phyloP scores from a whole-genome alignment of 2,113 vertebrate species.

The Protomyctophum bolini region DNA sequence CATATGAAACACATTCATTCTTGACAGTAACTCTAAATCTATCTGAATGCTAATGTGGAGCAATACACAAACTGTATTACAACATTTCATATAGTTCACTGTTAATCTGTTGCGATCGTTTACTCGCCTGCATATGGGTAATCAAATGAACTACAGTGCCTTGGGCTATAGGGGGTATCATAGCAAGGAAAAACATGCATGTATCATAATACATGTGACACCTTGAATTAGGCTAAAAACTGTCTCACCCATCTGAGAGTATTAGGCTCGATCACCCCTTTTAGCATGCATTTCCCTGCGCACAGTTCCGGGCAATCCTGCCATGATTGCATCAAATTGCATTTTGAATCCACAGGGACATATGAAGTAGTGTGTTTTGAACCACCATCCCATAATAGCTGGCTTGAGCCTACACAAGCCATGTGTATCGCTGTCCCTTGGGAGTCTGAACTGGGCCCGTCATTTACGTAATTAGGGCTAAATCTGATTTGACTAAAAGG shows the following conservation, averaged over 20 bases:
- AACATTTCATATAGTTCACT: too few species aligned
- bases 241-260: neutral
- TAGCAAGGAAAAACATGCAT: neutral
- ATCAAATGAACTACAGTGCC: too few species aligned
- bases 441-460: constrained; percentile 28
- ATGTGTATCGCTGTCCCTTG: constrained; percentile 37
- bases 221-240: neutral
- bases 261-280: neutral
- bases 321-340: constrained; percentile 38
- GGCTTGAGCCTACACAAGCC: constrained; percentile 21
- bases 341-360: constrained; percentile 28
- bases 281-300: neutral
- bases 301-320: constrained; percentile 19
- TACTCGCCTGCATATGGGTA: too few species aligned
- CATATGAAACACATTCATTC: too few species aligned
- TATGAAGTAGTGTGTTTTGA: constrained; percentile 45
- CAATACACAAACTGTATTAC: too few species aligned
- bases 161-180: too few species aligned
- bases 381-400: constrained; percentile 46
- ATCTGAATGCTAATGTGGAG: too few species aligned
- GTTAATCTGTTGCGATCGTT: too few species aligned
- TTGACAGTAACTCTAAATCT: too few species aligned
- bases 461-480: constrained; percentile 38
- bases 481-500: constrained; percentile 64
- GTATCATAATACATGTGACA: neutral